Conservation (phyloP, 2,888 invertebrate species). For the Drosophila meridiana region DNA sequence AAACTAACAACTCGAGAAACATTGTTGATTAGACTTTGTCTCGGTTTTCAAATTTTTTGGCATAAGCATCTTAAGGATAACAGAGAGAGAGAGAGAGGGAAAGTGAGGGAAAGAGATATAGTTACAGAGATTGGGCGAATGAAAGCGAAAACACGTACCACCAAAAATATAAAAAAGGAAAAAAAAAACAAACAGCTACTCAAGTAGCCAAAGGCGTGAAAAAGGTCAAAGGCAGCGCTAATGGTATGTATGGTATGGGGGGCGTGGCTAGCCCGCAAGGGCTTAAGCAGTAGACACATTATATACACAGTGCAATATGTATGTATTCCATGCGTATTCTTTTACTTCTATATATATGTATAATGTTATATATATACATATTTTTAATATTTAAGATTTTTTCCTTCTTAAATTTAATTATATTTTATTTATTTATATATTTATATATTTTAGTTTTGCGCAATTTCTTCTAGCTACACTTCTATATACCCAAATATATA, state of each 20-base stretch:
- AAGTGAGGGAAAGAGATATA: neutral
- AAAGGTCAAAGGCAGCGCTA: constrained; percentile 73
- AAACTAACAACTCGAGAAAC: neutral
- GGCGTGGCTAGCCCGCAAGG: constrained; percentile 26
- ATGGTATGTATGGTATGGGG: constrained; percentile 11
- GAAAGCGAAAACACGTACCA: constrained; percentile 20
- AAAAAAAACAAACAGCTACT: constrained; percentile 59
- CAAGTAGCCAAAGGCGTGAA: constrained; percentile 77
- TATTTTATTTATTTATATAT: neutral
- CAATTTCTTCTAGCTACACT: constrained; percentile 12
- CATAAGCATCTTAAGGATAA: neutral
- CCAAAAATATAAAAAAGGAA: constrained; percentile 30
- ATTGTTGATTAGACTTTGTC: neutral
- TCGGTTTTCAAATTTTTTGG: neutral
- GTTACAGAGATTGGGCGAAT: constrained; percentile 5
- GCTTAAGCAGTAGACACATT: constrained; percentile 42
- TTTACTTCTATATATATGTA: constrained; percentile 7
- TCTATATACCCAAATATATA: constrained; percentile 16
- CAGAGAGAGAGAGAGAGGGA: neutral
- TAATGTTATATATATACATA: neutral
- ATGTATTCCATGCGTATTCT: neutral
- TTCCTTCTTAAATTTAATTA: neutral
- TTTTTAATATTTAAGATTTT: neutral
- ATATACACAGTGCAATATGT: neutral
- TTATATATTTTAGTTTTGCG: constrained; percentile 24